Evolutionary conservation across 2,113 vertebrate genomes (phyloP), one percentile per base, ranked within the genome.

Genomic region (Albula goreensis): DNA sequence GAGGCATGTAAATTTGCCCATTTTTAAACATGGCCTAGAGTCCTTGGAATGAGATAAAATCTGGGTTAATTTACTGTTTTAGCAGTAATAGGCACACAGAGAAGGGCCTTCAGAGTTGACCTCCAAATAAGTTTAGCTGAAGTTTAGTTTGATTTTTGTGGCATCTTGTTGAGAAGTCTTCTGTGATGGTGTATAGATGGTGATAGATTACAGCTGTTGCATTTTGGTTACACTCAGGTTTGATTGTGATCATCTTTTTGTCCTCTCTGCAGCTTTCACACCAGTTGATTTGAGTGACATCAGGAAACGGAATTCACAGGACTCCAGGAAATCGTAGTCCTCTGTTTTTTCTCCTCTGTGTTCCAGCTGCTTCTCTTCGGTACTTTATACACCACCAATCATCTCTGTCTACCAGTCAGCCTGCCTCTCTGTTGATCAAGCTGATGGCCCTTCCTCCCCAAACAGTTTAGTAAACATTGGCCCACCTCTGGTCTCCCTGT

Each of bases 211-310:
- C 0, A 4, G 63, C 7, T 56, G 6, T 74, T 74, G 31, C 22
- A 50, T 60, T 25, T 4, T 15, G 48, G 1, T n/a, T 74, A 50
- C 56, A 17, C 15, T 52, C 25, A 8, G 22, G n/a, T 19, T 50
- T 53, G 49, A 7, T 1, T 13, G 57, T 60, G 80, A 87, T 41
- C 57, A 10, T 86, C 2, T 85, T 51, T 82, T 2, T 87, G 53
- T 8, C 11, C 6, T 87, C 49, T 90, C 81, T 88, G 60, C 94
- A 98, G 97, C 96, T 91, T 98, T 98, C 91, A 97, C 96, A 83
- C 97, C 97, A 86, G 94, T 98, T 80, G 97, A 98, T 94, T 94
- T 98, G 94, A 97, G 95, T 10, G 97, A 98, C 89, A 94, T 98
- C 92, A 98, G 96, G 92, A 96, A 96, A 90, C 95, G 97, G 91